Evolutionary conservation across 1,140 invertebrate species (phyloP), one percentile per base, ranked within the genome.

Genomic region (Megalopta genalis): DNA sequence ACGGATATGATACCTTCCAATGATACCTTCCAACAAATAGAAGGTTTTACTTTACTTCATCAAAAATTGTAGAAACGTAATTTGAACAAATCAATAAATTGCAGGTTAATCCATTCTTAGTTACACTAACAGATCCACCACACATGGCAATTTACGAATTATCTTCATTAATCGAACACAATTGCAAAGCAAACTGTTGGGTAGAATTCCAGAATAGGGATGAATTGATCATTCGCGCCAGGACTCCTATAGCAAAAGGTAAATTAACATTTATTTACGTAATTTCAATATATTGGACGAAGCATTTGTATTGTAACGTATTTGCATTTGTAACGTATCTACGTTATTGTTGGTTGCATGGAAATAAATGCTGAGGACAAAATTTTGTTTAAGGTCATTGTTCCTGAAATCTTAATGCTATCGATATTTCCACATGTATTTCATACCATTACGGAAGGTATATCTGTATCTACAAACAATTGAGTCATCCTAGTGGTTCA

Each of bases 101-200:
- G 42, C 88, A 96, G 94, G 95, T 97, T 21, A 97, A 98, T 88
- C 96, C 95, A 0, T 96, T 97, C 88, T 97, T 97, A 92, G 95
- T 97, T 0, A 96, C 96, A 3, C 93, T 96, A 0, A 93, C 95
- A 2, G 95, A 96, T 83, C 95, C 95, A 1, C 93, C 95, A 0
- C 93, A 95, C 82, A 93, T 96, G 27, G 96, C 95, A 0, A 93
- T 98, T 32, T 98, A 95, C 88, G 94, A 96, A 84, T 91, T 90
- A 12, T 93, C 96, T 0, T 97, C 96, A 0, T 95, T 97, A 88
- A 89, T 97, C 52, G 96, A 97, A 85, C 96, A 97, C 91, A 95
- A 94, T 80, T 98, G 97, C 87, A 90, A 93, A 12, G 95, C 96
- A 0, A 97, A 97, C 90, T 95, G 96, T 85, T 94, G 94, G 18